Percentiles rank a stretch among this genome's conserved stretches.
Evolutionary conservation across 2,113 vertebrate species (phyloP).

Genomic region (Hypomesus transpacificus): DNA sequence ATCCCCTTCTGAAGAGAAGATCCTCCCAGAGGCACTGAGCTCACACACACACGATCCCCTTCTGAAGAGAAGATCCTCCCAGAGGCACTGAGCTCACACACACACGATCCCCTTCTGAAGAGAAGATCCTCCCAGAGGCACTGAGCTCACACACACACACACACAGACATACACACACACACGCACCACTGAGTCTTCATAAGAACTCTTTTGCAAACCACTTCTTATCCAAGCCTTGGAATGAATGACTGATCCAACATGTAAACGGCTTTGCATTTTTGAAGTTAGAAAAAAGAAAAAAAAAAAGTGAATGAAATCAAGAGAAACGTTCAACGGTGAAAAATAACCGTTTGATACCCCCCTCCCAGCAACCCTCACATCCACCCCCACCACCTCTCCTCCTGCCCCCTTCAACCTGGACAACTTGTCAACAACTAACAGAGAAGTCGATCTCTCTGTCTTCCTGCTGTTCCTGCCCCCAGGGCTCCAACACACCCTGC

Average conservation of each 20-base stretch:
- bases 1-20: constrained; percentile 91
- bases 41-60: constrained; percentile 79
- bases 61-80: constrained; percentile 84
- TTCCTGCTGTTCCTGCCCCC: constrained; percentile 14
- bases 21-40: constrained; percentile 80
- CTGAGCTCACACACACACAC: constrained; percentile 59
- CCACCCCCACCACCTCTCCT: no score
- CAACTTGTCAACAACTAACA: no score
- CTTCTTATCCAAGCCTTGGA: constrained; percentile 71
- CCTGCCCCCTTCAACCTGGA: no score
- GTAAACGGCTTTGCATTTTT: constrained; percentile 72
- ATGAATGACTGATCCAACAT: constrained; percentile 65
- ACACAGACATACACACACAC: constrained; percentile 44
- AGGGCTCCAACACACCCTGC: constrained; percentile 17
- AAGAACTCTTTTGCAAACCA: constrained; percentile 74
- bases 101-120: constrained; percentile 88
- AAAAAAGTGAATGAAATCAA: constrained; percentile 53
- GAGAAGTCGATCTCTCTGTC: no score
- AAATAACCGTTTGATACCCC: constrained; percentile 51
- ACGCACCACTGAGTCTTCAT: constrained; percentile 48
- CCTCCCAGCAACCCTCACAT: no score
- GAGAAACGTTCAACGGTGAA: constrained; percentile 53
- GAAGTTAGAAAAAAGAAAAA: constrained; percentile 50
- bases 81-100: constrained; percentile 73
- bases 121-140: constrained; percentile 81